These are phyloP conservation scores for Periophthalmodon schlosseri DNA, from an alignment of 2,113 vertebrate species.

Conservation along the genomic window DNA sequence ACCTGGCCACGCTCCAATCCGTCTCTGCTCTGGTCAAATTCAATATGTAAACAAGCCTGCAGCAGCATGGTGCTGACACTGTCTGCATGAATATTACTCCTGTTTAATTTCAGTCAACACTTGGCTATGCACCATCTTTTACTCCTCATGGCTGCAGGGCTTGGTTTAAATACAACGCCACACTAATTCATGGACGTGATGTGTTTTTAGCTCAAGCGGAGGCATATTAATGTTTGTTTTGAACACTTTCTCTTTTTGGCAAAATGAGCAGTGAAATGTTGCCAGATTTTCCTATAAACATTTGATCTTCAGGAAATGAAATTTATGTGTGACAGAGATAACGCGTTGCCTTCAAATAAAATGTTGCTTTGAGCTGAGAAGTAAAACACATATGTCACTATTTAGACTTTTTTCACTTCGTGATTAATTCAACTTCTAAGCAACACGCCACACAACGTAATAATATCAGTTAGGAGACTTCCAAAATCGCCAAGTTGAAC, in stretches of 20 bases:
- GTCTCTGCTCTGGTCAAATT: slow-evolving; percentile 13
- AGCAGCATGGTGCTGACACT: slow-evolving; percentile 11
- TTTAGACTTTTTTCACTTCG: background rate
- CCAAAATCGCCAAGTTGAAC: background rate
- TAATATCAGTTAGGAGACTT: background rate
- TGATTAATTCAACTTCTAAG: background rate
- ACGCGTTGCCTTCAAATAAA: background rate
- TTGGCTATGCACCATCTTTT: background rate
- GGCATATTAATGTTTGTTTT: slow-evolving; percentile 15
- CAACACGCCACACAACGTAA: background rate
- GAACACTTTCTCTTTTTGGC: slow-evolving; percentile 1
- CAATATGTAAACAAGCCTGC: slow-evolving; percentile 17
- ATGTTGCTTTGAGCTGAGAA: background rate
- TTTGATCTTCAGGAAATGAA: background rate
- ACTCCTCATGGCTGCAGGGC: slow-evolving; percentile 7
- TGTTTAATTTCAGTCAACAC: slow-evolving; percentile 6
- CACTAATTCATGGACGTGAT: slow-evolving; percentile 2
- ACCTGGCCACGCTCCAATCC: slow-evolving; percentile 12
- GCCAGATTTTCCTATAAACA: slow-evolving; percentile 3
- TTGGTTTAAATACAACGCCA: slow-evolving; percentile 7
- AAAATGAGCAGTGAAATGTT: background rate
- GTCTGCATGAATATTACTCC: slow-evolving; percentile 4
- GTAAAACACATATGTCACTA: background rate
- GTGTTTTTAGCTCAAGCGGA: slow-evolving; percentile 4
- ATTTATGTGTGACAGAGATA: slow-evolving; percentile 4